Base-by-base conservation (phyloP, 1,140 invertebrate genomes). In the Calycopis cecrops region DNA sequence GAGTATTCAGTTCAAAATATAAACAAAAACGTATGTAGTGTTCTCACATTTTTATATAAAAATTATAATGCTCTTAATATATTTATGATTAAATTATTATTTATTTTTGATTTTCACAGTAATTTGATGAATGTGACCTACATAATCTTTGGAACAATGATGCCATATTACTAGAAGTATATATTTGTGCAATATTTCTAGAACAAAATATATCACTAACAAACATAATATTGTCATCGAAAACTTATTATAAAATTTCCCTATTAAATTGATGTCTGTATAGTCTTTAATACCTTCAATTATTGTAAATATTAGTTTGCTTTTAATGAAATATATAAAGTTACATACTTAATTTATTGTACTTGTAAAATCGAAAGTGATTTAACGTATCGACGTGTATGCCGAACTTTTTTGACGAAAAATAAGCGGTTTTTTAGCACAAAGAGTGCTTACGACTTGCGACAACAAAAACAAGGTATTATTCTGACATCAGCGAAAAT, bases 231-330 rank as follows among this genome's bases (percentile, higher is more conserved):
- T 40, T n/a, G 38, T 44, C 40, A 44, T 44, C 8, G 14, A 44
- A 44, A 16, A 16, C 14, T 44, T 52, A 37, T 35, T 55, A 55
- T 16, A 42, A 40, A n/a, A 11, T 40, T 47, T 16, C 44, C 28
- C 28, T 48, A 47, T 55, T n/a, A 11, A 47, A 14, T 42, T 44
- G 40, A 44, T 44, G 28, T 44, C 21, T 53, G 38, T 47, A 57
- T 59, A 65, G 62, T 62, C 18, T 61, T 63, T 68, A 58, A 65
- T 58, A 69, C 58, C 73, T 67, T 65, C 62, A 71, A 67, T n/a
- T n/a, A n/a, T 77, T 86, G 83, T 86, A 86, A 84, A 86, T 86
- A 86, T 84, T 83, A 80, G 73, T 83, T 83, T 71, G 77, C 76
- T 73, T 72, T 59, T 76, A 72, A 37, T 65, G 59, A 48, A 60